phyloP scores from a whole-genome alignment of 2,797 vertebrate genomes.

The Sardinella longiceps region DNA sequence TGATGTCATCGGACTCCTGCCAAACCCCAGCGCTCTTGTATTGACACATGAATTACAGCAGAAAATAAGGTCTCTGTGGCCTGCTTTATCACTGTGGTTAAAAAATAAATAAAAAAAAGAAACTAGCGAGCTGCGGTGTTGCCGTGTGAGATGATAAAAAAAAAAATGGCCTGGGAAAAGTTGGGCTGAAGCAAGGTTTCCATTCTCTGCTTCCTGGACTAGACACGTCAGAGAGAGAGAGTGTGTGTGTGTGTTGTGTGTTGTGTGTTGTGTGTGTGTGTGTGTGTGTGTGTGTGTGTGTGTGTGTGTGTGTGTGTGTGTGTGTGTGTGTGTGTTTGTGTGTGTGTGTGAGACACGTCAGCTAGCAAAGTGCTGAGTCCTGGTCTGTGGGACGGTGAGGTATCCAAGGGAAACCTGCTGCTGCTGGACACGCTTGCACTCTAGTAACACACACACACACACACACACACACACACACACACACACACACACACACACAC shows the following conservation, averaged over 20 bases:
- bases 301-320: too few relatives aligned
- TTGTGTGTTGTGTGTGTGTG: too few relatives aligned
- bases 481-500: neutral
- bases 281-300: too few relatives aligned
- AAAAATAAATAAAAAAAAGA: slow-evolving; percentile 27
- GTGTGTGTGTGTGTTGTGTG: too few relatives aligned
- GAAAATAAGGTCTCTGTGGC: slow-evolving; percentile 33
- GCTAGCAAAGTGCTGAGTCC: slow-evolving; percentile 1
- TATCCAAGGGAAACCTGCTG: slow-evolving; percentile 33
- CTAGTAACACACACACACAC: neutral
- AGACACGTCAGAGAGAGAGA: too few relatives aligned
- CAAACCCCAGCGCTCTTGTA: slow-evolving; percentile 32
- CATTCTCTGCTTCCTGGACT: slow-evolving; percentile 16
- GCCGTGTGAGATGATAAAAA: slow-evolving; percentile 28
- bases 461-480: neutral
- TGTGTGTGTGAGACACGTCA: too few relatives aligned
- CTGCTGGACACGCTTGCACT: neutral
- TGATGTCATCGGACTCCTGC: slow-evolving; percentile 52
- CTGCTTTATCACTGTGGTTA: slow-evolving; percentile 40
- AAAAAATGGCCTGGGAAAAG: slow-evolving; percentile 27
- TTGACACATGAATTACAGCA: slow-evolving; percentile 54
- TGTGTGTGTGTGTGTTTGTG: too few relatives aligned
- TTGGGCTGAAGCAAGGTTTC: neutral
- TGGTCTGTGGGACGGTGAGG: slow-evolving; percentile 28
- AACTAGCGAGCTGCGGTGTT: slow-evolving; percentile 23